These are phyloP conservation scores for Pantelozetes paolii DNA, from an alignment of 2,888 invertebrate species.

Conservation along the genomic window DNA sequence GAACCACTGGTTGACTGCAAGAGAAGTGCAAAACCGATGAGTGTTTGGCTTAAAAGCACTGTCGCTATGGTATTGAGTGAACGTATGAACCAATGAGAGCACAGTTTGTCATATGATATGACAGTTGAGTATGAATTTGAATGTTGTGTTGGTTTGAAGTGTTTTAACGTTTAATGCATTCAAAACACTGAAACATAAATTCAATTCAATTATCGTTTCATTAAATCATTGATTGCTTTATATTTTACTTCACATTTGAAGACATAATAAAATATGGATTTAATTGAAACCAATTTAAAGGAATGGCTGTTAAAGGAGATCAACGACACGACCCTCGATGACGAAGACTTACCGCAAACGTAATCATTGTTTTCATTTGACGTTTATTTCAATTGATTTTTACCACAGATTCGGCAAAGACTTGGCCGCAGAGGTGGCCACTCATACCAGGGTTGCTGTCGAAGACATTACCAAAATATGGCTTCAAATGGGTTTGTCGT, in stretches of 20 bases:
- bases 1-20: too few relatives aligned
- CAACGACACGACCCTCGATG: neutral
- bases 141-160: too few relatives aligned
- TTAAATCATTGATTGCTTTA: too few relatives aligned
- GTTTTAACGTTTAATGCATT: too few relatives aligned
- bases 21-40: too few relatives aligned
- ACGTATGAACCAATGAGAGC: too few relatives aligned
- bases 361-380: neutral
- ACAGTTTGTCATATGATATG: too few relatives aligned
- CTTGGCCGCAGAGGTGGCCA: neutral
- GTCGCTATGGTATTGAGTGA: too few relatives aligned
- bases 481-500: conserved; percentile 35
- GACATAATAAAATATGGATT: neutral
- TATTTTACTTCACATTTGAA: neutral
- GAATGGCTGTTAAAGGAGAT: conserved; percentile 11
- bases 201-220: too few relatives aligned
- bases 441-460: neutral
- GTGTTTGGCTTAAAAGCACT: too few relatives aligned
- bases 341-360: conserved; percentile 17
- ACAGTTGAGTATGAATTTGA: too few relatives aligned
- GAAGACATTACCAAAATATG: conserved; percentile 29
- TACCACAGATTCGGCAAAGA: conserved; percentile 23
- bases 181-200: too few relatives aligned
- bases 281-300: neutral
- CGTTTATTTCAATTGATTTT: neutral